Base-by-base conservation (phyloP, 2,797 vertebrate genomes). In the Pelobates cultripes region DNA sequence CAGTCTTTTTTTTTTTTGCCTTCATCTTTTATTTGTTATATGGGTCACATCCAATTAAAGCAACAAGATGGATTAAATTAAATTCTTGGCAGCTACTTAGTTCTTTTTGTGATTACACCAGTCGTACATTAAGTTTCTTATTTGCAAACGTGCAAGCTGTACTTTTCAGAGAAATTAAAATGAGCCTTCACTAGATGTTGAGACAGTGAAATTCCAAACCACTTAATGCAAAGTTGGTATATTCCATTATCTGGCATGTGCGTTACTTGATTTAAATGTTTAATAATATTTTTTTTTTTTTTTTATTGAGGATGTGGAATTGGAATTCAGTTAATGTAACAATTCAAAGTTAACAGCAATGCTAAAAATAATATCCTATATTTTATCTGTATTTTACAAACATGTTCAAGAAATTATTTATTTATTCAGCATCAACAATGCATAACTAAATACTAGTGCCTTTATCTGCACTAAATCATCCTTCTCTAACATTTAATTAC, bases 141-240 rank as follows among this genome's bases (percentile, higher is more conserved):
- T 76, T 66, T 40, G 17, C 10, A 47, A 76, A 76, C 47, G 40
- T 61, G 74, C n/a, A 76, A 44, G 61, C 74, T 14, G 74, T 76
- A 63, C 66, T 44, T 75, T 75, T 5, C 43, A 66, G 60, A 75
- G 41, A 75, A 75, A 66, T 66, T 44, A 41, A 76, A 76, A 40
- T 47, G 61, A 76, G 43, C 10, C 28, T 76, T 66, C 66, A 66
- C 43, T 14, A 42, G 61, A 64, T 66, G 44, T 47, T 76, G 61
- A 76, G 60, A 76, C 61, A 76, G 66, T 66, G 17, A 64, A 76
- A 76, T 76, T 66, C 61, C 61, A 57, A 76, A 14, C 61, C 60
- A 76, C 66, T 76, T 76, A 66, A 66, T 10, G 5, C 57, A 12
- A 13, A 12, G 73, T 74, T 74, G 55, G 73, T 66, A 10, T 66